Conservation (phyloP, 2,888 invertebrate species). For the Ommatoiulus sabulosus region DNA sequence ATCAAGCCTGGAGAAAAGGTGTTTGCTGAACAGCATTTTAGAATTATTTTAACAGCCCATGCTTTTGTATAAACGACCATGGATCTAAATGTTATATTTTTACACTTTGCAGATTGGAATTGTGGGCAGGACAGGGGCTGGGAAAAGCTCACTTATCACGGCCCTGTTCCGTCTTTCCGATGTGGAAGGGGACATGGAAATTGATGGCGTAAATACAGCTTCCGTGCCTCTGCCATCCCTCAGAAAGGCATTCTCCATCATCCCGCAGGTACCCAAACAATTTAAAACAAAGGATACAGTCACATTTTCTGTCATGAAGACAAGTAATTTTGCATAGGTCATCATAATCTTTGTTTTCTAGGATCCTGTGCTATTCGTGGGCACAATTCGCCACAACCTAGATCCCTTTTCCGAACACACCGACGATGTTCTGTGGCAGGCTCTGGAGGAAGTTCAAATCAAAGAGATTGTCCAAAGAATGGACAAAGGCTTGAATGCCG, state of each 20-base stretch:
- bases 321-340: no score
- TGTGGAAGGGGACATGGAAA: slow-evolving; percentile 61
- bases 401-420: slow-evolving; percentile 87
- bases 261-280: slow-evolving; percentile 56
- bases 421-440: slow-evolving; percentile 84
- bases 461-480: slow-evolving; percentile 76
- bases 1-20: slow-evolving; percentile 80
- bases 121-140: slow-evolving; percentile 87
- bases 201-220: slow-evolving; percentile 53
- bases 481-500: slow-evolving; percentile 77
- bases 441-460: slow-evolving; percentile 84
- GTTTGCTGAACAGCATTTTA: no score
- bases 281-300: neutral
- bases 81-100: neutral
- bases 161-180: slow-evolving; percentile 70
- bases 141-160: slow-evolving; percentile 80
- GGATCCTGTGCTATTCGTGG: slow-evolving; percentile 89
- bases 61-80: no score
- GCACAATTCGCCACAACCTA: slow-evolving; percentile 86
- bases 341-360: slow-evolving; percentile 56
- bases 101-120: slow-evolving; percentile 73
- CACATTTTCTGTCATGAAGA: neutral
- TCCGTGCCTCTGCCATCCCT: slow-evolving; percentile 38
- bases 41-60: neutral
- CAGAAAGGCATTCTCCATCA: slow-evolving; percentile 55